Evolutionary conservation across 2,797 vertebrate species (phyloP), one percentile per base, ranked within the genome.

Genomic region (Phoxinus dragarum): DNA sequence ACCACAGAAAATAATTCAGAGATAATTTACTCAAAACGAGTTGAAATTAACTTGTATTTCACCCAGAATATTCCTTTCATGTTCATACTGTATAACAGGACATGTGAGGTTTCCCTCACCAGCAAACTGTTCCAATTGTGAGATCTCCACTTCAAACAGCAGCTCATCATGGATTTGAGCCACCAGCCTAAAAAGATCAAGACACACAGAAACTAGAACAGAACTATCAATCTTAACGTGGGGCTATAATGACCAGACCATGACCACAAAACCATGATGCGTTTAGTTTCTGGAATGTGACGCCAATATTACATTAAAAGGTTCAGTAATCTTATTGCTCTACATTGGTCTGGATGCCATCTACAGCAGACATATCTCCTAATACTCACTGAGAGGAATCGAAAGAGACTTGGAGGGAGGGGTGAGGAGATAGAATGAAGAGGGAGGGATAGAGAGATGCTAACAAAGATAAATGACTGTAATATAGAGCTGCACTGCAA

Each of bases 111-210:
- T 21, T 52, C 47, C 56, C 84, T 92, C 87, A 98, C 98, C 96
- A 94, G 97, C 95, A 92, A 97, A 97, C 84, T 95, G 92, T 2
- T 95, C 88, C 34, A 97, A 79, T 91, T 98, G 96, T 0, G 95
- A 88, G 81, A 97, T 96, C 89, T 97, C 96, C 87, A 98, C 98
- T 88, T 99, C 97, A 89, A 97, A 99, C 31, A 98, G 93, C 38
- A 99, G 94, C 89, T 99, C 97, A 2, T 99, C 97, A 0, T 99
- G 97, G 84, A 99, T 97, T 89, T 99, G 98, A 38, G 98, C 97
- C 7, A 98, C 90, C 90, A 99, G 91, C 91, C 98, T 98, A 92
- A 79, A 92, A 85, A 64, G 44, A 87, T 34, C 68, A 16, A 74
- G 31, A 80, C 42, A 80, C 44, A 86, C 66, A 80, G 56, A 34